These are phyloP conservation scores for Zosterops japonicus DNA, from an alignment of 2,113 vertebrate genomes.

Conservation along the genomic window DNA sequence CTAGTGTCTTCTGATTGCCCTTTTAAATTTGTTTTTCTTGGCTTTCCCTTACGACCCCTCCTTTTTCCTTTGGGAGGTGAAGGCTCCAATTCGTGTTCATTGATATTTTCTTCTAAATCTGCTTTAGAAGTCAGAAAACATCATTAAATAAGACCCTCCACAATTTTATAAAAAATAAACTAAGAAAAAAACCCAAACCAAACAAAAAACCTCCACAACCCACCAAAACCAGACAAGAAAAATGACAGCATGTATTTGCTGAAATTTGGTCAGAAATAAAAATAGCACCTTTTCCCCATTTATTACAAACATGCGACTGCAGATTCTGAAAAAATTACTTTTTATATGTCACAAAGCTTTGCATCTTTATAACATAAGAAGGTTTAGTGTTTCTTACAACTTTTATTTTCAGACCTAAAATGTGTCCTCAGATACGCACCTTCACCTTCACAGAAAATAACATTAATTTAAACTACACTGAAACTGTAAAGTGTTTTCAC, in stretches of 20 bases:
- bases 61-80: conserved; percentile 90
- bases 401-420: not conserved
- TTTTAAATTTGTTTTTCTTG: conserved; percentile 84
- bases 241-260: not conserved
- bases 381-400: not conserved
- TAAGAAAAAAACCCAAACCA: not conserved
- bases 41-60: conserved; percentile 88
- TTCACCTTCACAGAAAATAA: not conserved
- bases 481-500: not conserved
- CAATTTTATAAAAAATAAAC: not conserved
- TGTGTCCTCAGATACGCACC: not conserved
- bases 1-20: conserved; percentile 90
- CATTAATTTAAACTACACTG: not conserved
- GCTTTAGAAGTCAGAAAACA: conserved; percentile 64
- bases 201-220: not conserved
- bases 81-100: conserved; percentile 88
- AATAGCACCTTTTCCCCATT: not conserved
- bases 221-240: not conserved
- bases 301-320: not conserved
- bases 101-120: conserved; percentile 89
- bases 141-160: not conserved
- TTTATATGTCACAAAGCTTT: not conserved
- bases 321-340: not conserved
- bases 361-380: not conserved
- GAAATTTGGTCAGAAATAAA: not conserved